Evolutionary conservation across 1,140 invertebrate genomes (phyloP).

Genomic region (Saxidomus purpurata): DNA sequence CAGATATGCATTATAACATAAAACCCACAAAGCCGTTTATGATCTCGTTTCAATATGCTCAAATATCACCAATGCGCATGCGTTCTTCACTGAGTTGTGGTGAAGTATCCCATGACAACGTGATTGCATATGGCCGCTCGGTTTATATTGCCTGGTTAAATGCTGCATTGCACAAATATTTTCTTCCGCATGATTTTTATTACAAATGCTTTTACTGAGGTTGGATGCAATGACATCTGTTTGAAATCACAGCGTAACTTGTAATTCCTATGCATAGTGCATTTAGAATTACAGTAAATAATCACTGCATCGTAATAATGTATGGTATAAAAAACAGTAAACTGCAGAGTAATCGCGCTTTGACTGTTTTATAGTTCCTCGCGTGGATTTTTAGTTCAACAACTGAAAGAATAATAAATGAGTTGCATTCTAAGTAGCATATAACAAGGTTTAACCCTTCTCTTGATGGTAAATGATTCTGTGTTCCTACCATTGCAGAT

Average conservation of each 20-base stretch:
- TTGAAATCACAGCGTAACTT: neutral
- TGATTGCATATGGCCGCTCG: slow-evolving; percentile 24
- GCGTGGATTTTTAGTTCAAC: too few species aligned
- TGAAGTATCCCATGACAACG: slow-evolving; percentile 9
- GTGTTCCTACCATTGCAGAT: too few species aligned
- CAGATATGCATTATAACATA: neutral
- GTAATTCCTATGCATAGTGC: slow-evolving; percentile 4
- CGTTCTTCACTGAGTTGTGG: neutral
- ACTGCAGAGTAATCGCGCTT: slow-evolving; percentile 8
- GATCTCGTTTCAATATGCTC: slow-evolving; percentile 11
- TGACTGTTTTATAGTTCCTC: neutral
- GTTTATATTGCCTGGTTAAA: slow-evolving; percentile 10
- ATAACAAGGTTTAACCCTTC: too few species aligned
- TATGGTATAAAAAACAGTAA: neutral
- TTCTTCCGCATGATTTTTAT: slow-evolving; percentile 29
- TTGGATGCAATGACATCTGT: slow-evolving; percentile 4
- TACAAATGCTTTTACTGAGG: neutral
- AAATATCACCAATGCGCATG: slow-evolving; percentile 4
- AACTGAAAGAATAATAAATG: too few species aligned
- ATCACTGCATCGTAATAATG: neutral
- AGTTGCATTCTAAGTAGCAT: too few species aligned
- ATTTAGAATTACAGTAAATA: neutral
- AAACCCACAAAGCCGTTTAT: slow-evolving; percentile 1
- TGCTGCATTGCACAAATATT: neutral
- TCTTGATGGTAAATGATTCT: too few species aligned